phyloP scores from a whole-genome alignment of 1,140 invertebrate genomes.

The Limonius californicus region DNA sequence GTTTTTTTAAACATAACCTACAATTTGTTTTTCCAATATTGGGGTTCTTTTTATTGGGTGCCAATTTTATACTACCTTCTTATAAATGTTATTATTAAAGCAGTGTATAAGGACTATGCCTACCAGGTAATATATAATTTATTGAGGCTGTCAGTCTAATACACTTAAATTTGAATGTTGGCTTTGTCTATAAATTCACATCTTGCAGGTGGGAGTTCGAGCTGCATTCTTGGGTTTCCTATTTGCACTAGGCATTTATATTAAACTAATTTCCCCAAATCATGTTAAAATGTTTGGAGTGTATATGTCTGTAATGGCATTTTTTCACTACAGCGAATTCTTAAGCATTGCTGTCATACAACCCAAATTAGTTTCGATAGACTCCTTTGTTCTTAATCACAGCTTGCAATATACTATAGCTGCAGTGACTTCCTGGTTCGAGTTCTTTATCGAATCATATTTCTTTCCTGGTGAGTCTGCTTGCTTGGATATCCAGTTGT shows the following conservation, averaged over 20 bases:
- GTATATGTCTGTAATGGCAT: conserved; percentile 71
- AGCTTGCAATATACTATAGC: conserved; percentile 87
- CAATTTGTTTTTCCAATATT: neutral
- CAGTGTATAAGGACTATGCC: conserved; percentile 7
- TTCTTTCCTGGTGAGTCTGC: conserved; percentile 68
- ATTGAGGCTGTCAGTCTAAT: too few relatives aligned
- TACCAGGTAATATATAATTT: conserved; percentile 20
- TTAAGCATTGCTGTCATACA: conserved; percentile 83
- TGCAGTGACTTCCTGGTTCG: conserved; percentile 81
- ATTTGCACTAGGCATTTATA: conserved; percentile 63
- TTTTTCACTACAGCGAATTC: conserved; percentile 96
- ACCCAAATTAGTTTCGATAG: conserved; percentile 70
- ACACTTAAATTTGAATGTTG: too few relatives aligned
- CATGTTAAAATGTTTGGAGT: conserved; percentile 69
- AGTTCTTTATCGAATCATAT: conserved; percentile 80
- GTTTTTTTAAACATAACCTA: neutral
- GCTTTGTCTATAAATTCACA: too few relatives aligned
- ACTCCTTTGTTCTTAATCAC: conserved; percentile 94
- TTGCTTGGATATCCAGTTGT: too few relatives aligned
- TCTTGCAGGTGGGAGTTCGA: conserved; percentile 66
- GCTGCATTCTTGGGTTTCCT: conserved; percentile 66
- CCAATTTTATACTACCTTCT: conserved; percentile 14
- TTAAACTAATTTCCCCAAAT: conserved; percentile 54
- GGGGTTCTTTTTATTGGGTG: neutral
- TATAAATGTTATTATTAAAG: conserved; percentile 4